Evolutionary conservation across 2,797 vertebrate genomes (phyloP).

Genomic region (Melanotaenia parkinsoni): DNA sequence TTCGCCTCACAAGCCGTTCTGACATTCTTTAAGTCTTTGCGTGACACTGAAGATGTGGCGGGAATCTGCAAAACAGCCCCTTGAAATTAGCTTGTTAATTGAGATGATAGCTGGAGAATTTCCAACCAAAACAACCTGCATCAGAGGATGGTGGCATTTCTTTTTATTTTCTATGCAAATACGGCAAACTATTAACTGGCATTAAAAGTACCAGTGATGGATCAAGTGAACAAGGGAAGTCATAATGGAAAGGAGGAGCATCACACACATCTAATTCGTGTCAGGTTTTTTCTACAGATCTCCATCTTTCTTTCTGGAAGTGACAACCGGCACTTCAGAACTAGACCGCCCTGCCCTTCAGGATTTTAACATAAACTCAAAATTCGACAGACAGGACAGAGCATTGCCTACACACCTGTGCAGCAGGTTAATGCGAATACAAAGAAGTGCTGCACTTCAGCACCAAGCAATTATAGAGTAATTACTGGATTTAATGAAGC

Average conservation of each 20-base stretch:
- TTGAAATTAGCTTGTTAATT: conserved; percentile 58
- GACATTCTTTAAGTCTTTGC: conserved; percentile 49
- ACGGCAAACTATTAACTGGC: conserved; percentile 56
- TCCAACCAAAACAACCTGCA: conserved; percentile 45
- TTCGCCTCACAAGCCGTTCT: conserved; percentile 39
- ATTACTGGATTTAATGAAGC: conserved; percentile 65
- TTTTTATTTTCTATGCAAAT: conserved; percentile 42
- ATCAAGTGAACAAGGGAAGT: conserved; percentile 48
- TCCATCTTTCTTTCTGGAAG: conserved; percentile 6
- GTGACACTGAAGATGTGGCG: conserved; percentile 53
- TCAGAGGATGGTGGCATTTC: neutral
- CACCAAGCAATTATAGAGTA: conserved; percentile 62
- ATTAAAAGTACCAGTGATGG: conserved; percentile 50
- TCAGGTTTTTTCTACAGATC: conserved; percentile 9
- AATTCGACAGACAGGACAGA: conserved; percentile 14
- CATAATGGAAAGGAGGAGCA: conserved; percentile 29
- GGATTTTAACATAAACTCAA: conserved; percentile 3
- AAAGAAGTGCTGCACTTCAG: conserved; percentile 52
- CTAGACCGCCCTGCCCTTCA: conserved; percentile 6
- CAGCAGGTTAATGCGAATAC: conserved; percentile 39
- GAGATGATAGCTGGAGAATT: conserved; percentile 55
- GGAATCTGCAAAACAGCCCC: conserved; percentile 32
- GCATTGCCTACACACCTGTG: conserved; percentile 39
- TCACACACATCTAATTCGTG: conserved; percentile 47
- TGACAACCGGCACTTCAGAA: conserved; percentile 38